A percentile compares a stretch with the other conserved stretches of the same genome.
Conservation (phyloP, 2,888 invertebrate genomes). For the Epistrophella euchroma region DNA sequence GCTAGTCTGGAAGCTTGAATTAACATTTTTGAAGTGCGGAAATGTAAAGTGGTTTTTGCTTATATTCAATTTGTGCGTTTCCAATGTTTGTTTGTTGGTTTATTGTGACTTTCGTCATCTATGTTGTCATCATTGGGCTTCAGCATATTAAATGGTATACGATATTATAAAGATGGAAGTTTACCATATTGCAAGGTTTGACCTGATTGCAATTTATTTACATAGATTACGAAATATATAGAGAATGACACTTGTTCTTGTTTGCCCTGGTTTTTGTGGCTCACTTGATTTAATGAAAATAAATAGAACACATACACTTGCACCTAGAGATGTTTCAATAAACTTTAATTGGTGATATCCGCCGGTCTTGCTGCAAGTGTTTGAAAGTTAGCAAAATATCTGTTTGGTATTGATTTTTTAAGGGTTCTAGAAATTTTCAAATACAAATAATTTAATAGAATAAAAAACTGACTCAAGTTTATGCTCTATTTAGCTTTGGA, state of each 20-base stretch:
- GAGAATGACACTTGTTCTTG: constrained; percentile 9
- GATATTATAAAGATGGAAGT: constrained; percentile 37
- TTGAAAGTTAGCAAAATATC: neutral
- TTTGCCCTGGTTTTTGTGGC: constrained; percentile 19
- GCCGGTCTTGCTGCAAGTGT: neutral
- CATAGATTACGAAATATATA: constrained; percentile 33
- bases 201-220: constrained; percentile 58
- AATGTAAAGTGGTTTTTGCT: constrained; percentile 62
- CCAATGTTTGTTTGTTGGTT: constrained; percentile 32
- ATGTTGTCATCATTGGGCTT: constrained; percentile 1
- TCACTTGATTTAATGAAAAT: neutral
- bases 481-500: neutral
- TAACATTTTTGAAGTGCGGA: constrained; percentile 71
- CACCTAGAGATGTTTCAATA: neutral
- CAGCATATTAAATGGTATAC: neutral
- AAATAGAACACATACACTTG: neutral
- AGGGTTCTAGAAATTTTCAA: neutral
- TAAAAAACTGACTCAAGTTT: neutral
- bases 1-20: constrained; percentile 63
- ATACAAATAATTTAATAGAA: neutral
- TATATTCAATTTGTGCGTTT: constrained; percentile 69
- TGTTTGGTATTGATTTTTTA: neutral
- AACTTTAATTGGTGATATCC: neutral
- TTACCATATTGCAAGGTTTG: constrained; percentile 44
- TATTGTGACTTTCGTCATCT: constrained; percentile 1